These are phyloP conservation scores for Neosilurus hyrtlii DNA, from an alignment of 2,797 vertebrate genomes.

Conservation along the genomic window DNA sequence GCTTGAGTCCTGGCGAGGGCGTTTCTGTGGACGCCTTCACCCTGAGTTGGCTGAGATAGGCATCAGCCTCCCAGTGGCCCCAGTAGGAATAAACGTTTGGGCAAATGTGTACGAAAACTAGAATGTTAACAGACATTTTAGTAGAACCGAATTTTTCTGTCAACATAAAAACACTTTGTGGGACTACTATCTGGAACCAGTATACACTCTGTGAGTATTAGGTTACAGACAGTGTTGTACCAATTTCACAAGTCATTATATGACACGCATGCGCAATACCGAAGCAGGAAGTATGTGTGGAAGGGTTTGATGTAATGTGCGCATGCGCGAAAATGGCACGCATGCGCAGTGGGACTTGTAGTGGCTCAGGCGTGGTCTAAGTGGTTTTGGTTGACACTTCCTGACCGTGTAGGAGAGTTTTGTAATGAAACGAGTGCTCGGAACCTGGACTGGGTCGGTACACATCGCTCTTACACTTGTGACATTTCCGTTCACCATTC, in stretches of 20 bases:
- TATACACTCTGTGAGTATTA: background rate
- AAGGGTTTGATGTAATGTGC: background rate
- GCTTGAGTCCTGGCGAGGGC: no score
- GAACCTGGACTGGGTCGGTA: slow-evolving; percentile 56
- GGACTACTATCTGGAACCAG: no score
- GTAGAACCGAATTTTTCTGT: background rate
- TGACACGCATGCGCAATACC: background rate
- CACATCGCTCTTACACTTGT: slow-evolving; percentile 66
- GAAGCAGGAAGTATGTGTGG: background rate
- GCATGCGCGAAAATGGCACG: background rate
- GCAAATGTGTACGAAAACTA: no score
- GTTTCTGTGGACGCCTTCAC: no score
- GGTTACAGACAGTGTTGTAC: background rate
- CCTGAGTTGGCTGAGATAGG: no score
- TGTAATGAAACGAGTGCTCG: slow-evolving; percentile 61
- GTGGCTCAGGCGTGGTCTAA: no score
- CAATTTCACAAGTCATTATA: background rate
- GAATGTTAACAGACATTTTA: background rate
- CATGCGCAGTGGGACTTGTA: slow-evolving; percentile 1
- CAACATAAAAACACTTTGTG: background rate
- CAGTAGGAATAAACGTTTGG: no score
- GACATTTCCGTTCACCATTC: slow-evolving; percentile 57
- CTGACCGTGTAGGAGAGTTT: slow-evolving; percentile 45
- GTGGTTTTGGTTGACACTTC: slow-evolving; percentile 58
- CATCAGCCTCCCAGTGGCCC: no score